Percentiles rank a stretch among this genome's conserved stretches.
phyloP scores from a whole-genome alignment of 2,113 vertebrate genomes.

The Sapayoa aenigma region DNA sequence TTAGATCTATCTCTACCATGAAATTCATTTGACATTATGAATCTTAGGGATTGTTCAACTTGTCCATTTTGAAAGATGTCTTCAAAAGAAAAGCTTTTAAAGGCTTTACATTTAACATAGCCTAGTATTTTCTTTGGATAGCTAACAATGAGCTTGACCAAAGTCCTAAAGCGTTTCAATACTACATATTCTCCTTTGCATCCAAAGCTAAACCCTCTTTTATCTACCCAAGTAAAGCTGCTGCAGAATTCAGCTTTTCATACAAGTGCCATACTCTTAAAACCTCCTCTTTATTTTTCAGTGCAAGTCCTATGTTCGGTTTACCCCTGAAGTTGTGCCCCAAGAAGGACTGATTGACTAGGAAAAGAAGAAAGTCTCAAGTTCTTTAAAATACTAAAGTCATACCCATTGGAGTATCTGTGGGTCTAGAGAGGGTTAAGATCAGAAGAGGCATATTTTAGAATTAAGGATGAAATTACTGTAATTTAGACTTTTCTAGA shows the following conservation, averaged over 20 bases:
- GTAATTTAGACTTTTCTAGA: neutral
- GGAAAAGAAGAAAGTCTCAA: neutral
- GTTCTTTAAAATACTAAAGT: neutral
- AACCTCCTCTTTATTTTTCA: slow-evolving; percentile 9
- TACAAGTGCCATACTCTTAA: neutral
- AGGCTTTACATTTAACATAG: slow-evolving; percentile 66
- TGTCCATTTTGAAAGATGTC: slow-evolving; percentile 67
- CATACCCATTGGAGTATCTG: neutral
- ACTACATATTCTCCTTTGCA: slow-evolving; percentile 46
- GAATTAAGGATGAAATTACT: neutral
- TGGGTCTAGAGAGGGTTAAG: neutral
- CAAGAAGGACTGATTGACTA: neutral
- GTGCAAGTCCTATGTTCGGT: neutral
- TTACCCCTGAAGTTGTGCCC: neutral
- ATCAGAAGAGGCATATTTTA: neutral
- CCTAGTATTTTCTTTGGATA: slow-evolving; percentile 67
- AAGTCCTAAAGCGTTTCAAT: slow-evolving; percentile 35
- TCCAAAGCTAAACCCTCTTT: slow-evolving; percentile 58
- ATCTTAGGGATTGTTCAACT: slow-evolving; percentile 64
- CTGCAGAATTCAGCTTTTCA: slow-evolving; percentile 51
- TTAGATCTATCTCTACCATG: slow-evolving; percentile 75
- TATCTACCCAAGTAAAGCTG: slow-evolving; percentile 58
- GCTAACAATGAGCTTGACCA: slow-evolving; percentile 67
- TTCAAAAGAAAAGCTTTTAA: slow-evolving; percentile 68
- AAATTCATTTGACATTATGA: slow-evolving; percentile 78